Evolutionary conservation across 2,888 invertebrate species (phyloP).

Genomic region (Leptopterna dolabrata): DNA sequence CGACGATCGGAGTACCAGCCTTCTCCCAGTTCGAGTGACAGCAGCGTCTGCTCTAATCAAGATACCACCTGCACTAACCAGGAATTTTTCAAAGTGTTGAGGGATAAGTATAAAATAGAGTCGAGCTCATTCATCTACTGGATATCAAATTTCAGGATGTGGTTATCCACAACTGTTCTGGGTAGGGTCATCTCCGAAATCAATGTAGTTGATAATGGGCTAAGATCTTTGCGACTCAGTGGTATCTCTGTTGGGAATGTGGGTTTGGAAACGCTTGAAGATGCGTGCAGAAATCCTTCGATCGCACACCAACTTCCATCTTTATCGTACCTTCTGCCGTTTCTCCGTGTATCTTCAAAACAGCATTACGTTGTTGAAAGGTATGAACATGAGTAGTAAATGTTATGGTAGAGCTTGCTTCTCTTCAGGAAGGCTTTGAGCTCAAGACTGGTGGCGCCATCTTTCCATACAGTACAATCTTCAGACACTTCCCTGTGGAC

Average conservation of each 20-base stretch:
- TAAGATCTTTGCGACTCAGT: conserved; percentile 76
- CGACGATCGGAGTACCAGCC: conserved; percentile 41
- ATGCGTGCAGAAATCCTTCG: conserved; percentile 73
- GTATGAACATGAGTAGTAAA: conserved; percentile 64
- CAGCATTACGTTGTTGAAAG: conserved; percentile 88
- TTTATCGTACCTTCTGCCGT: conserved; percentile 77
- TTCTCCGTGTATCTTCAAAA: conserved; percentile 83
- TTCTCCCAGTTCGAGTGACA: conserved; percentile 46
- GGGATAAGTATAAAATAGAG: conserved; percentile 75
- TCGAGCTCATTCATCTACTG: conserved; percentile 79
- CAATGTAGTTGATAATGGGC: conserved; percentile 75
- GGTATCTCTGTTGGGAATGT: conserved; percentile 78
- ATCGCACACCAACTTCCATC: conserved; percentile 68
- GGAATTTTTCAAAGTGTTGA: conserved; percentile 69
- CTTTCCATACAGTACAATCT: too few species aligned
- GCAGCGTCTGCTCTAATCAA: conserved; percentile 31
- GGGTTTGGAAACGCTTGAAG: conserved; percentile 79
- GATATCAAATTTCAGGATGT: conserved; percentile 84
- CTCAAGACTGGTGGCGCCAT: too few species aligned
- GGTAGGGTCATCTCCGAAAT: conserved; percentile 81
- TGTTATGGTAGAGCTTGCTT: background rate
- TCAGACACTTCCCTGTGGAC: too few species aligned
- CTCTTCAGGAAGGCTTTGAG: background rate
- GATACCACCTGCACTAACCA: conserved; percentile 67
- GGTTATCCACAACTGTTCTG: conserved; percentile 87